Conservation (phyloP, 2,888 invertebrate genomes). For the Leptopterna dolabrata region DNA sequence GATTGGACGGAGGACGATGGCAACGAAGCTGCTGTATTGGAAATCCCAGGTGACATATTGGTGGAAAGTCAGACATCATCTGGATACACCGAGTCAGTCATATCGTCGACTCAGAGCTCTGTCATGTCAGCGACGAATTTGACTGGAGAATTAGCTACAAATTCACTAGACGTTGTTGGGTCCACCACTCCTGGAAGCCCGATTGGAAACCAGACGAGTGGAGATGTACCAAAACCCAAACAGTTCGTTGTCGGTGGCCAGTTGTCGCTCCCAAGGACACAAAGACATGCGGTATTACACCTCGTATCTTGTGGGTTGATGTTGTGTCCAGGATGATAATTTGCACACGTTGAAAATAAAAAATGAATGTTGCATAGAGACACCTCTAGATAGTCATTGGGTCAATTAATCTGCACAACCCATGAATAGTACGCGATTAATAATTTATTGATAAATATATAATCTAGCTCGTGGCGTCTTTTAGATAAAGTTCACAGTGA, state of each 20-base stretch:
- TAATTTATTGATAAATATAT: too few relatives aligned
- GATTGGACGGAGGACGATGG: not conserved
- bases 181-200: not conserved
- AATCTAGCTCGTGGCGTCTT: too few relatives aligned
- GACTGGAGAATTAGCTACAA: too few relatives aligned
- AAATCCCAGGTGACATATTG: not conserved
- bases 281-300: slow-evolving; percentile 15
- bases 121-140: too few relatives aligned
- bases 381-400: too few relatives aligned
- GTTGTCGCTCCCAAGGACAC: slow-evolving; percentile 10
- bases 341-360: too few relatives aligned
- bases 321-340: not conserved
- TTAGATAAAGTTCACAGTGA: too few relatives aligned
- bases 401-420: too few relatives aligned
- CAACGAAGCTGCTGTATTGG: not conserved
- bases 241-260: slow-evolving; percentile 11
- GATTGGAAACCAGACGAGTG: not conserved
- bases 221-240: not conserved
- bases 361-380: too few relatives aligned
- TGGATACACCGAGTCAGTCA: not conserved
- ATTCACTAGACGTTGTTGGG: not conserved
- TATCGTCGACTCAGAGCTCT: not conserved
- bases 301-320: not conserved
- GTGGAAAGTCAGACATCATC: not conserved
- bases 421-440: too few relatives aligned